Evolutionary conservation across 37 sponge, comb jelly and placozoan species (phyloP), one percentile per base, ranked within the genome.

Genomic region (Amphimedon queenslandica): DNA sequence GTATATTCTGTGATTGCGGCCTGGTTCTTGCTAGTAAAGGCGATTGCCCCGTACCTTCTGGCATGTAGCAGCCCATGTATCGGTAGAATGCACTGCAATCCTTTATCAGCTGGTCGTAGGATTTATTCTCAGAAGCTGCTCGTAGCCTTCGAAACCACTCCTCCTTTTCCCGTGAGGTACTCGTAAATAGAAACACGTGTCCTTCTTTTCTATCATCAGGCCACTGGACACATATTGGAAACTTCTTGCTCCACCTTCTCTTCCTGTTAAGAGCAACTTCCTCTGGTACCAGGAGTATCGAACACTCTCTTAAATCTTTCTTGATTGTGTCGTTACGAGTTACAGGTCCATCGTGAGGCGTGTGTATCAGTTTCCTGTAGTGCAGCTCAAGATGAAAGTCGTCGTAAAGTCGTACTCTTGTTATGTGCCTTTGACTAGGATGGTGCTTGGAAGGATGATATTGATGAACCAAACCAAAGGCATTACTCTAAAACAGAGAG

Each of bases 191-290:
- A 40, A 64, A 93, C 10, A 82, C 34, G 27, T 42, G 67, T 21
- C 37, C 28, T 2, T 16, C 33, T 65, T 30, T 24, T 3, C 53
- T 11, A 60, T 60, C 28, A n/a, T 60, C 27, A 6, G 21, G 5
- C 36, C 57, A 71, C 11, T 55, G 25, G 30, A 90, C 37, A 18
- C 69, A 5, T 11, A 93, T 81, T 24, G 93, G 93, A 53, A 73
- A 93, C 71, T 93, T 93, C 72, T 93, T 93, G 60, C 86, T 88
- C 89, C 88, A 93, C 8, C 89, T 70, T 37, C 87, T 64, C 65
- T 85, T 93, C 32, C 92, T 56, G 33, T 90, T 84, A 40, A 67
- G 34, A 4, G 84, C 84, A 32, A 90, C 81, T 20, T 84, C 84
- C 5, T 70, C 47, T 24, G 90, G 90, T 8, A 76, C 77, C 20